A percentile compares a stretch with the other conserved stretches of the same genome.
Conservation (phyloP, 2,888 invertebrate species). For the Acleris sparsana region DNA sequence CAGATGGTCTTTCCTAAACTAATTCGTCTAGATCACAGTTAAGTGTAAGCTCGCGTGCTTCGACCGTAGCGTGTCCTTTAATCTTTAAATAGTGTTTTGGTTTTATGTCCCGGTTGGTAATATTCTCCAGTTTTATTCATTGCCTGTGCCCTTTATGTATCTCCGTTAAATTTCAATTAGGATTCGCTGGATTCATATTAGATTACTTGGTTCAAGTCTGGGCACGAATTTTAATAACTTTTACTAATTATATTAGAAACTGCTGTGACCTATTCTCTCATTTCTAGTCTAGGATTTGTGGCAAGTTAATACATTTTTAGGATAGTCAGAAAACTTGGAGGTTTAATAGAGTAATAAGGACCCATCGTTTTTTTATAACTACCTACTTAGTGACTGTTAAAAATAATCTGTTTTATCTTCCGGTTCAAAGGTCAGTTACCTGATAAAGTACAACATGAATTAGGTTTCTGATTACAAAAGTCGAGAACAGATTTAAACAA, state of each 20-base stretch:
- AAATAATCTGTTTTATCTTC: too few species aligned
- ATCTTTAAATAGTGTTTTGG: background rate
- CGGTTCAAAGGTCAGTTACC: too few species aligned
- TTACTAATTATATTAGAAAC: too few species aligned
- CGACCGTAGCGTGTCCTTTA: background rate
- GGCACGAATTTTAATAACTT: background rate
- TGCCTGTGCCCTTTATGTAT: background rate
- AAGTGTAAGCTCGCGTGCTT: slow-evolving; percentile 1
- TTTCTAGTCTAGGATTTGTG: too few species aligned
- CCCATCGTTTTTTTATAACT: too few species aligned
- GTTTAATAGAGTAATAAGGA: too few species aligned
- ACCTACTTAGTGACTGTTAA: too few species aligned
- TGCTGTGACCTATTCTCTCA: too few species aligned
- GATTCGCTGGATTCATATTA: background rate
- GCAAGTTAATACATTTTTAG: too few species aligned
- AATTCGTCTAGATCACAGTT: slow-evolving; percentile 1
- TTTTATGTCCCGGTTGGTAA: slow-evolving; percentile 1
- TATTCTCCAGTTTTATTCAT: background rate
- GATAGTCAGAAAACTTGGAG: too few species aligned
- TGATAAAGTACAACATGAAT: too few species aligned
- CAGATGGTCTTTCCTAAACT: background rate
- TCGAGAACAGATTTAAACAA: background rate
- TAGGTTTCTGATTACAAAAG: too few species aligned
- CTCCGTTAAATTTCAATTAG: background rate
- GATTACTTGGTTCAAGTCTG: background rate